Conservation (phyloP, 2,113 vertebrate genomes). For the Larimichthys crocea region DNA sequence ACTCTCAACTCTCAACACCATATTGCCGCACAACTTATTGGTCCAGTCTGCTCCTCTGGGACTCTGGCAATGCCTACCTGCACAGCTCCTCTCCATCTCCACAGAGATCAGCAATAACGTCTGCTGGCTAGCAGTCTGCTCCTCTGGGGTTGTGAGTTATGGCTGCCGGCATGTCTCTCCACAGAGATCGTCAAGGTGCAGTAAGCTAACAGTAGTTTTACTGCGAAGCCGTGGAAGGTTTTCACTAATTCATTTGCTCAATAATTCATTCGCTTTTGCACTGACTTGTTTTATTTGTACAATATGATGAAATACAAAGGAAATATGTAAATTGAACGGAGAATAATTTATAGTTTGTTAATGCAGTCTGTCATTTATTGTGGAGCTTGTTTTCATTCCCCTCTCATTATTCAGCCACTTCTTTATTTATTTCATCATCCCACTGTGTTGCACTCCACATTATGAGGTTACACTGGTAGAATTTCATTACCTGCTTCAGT, state of each 20-base stretch:
- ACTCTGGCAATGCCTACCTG: constrained; percentile 27
- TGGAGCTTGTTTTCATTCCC: constrained; percentile 44
- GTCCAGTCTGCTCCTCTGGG: constrained; percentile 54
- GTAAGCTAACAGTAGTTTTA: constrained; percentile 9
- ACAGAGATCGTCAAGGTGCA: constrained; percentile 35
- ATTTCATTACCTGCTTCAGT: constrained; percentile 50
- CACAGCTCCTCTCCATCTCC: constrained; percentile 33
- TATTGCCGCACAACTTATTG: constrained; percentile 69
- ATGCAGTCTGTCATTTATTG: constrained; percentile 48
- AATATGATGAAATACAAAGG: constrained; percentile 53
- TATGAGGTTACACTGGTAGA: constrained; percentile 8
- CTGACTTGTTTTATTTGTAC: constrained; percentile 26
- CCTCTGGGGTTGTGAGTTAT: constrained; percentile 35
- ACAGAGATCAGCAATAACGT: constrained; percentile 56
- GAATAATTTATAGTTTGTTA: constrained; percentile 60
- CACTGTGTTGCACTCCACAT: neutral
- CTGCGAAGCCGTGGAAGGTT: constrained; percentile 19
- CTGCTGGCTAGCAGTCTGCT: constrained; percentile 34
- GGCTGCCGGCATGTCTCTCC: constrained; percentile 34
- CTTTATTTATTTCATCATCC: constrained; percentile 47
- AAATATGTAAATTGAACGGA: constrained; percentile 56
- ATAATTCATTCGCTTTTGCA: constrained; percentile 46
- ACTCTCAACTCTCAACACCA: constrained; percentile 49
- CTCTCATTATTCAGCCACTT: constrained; percentile 46
- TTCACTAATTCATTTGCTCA: constrained; percentile 44